Evolutionary conservation across 2,797 vertebrate genomes (phyloP).

Genomic region (Harpagifer antarcticus): DNA sequence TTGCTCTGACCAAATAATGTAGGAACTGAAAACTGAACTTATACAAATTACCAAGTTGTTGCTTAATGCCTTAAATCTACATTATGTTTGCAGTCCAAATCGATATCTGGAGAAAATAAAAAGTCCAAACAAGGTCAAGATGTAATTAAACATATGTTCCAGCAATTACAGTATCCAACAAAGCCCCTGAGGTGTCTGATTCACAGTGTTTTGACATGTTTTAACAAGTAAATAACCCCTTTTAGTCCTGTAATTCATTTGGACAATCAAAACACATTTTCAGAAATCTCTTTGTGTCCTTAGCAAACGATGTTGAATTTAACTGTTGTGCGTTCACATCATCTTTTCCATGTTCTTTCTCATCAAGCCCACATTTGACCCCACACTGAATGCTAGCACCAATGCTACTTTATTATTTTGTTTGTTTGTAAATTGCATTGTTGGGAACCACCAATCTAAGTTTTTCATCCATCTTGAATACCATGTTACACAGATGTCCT

Average conservation of each 20-base stretch:
- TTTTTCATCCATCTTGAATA: neutral
- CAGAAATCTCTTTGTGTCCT: neutral
- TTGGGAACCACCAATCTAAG: too few species aligned
- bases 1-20: too few species aligned
- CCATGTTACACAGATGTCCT: slow-evolving; percentile 13
- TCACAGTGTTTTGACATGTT: neutral
- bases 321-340: neutral
- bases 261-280: neutral
- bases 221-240: neutral
- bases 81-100: neutral
- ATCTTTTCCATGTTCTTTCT: slow-evolving; percentile 1
- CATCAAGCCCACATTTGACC: neutral
- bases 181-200: neutral
- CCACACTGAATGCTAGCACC: neutral
- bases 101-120: too few species aligned
- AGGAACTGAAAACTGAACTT: too few species aligned
- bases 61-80: too few species aligned
- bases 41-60: neutral
- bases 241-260: neutral
- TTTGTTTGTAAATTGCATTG: too few species aligned
- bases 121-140: neutral
- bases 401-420: too few species aligned
- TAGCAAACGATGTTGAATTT: neutral
- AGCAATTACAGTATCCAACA: neutral
- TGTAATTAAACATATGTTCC: neutral